These are phyloP conservation scores for Hyles lineata DNA, from an alignment of 2,888 invertebrate species.

Conservation along the genomic window DNA sequence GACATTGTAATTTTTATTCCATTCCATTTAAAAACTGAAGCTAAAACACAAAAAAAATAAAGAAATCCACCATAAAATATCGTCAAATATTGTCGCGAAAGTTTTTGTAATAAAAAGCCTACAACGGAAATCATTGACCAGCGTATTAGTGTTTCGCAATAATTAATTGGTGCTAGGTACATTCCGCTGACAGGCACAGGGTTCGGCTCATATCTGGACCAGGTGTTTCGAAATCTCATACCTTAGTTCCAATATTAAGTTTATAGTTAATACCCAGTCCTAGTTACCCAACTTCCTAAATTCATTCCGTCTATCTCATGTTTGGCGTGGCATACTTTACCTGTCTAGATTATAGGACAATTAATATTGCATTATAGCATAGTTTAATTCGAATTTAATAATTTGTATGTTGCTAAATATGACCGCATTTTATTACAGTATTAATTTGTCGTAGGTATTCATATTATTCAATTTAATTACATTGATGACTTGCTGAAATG, in stretches of 20 bases:
- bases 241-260: conserved; percentile 13
- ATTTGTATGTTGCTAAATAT: neutral
- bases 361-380: neutral
- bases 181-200: conserved; percentile 8
- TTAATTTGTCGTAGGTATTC: no score
- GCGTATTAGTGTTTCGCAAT: conserved; percentile 3
- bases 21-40: no score
- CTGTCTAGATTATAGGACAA: neutral
- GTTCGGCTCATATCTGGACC: conserved; percentile 21
- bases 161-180: neutral
- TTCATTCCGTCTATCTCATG: neutral
- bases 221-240: conserved; percentile 19
- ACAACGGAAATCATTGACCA: conserved; percentile 1
- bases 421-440: neutral
- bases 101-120: neutral
- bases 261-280: neutral
- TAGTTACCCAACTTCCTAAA: conserved; percentile 14
- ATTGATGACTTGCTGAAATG: no score
- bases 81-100: neutral
- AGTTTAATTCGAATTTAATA: neutral
- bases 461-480: no score
- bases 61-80: neutral
- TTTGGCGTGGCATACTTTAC: neutral
- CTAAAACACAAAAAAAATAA: neutral
- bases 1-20: no score